Evolutionary conservation across 1,140 invertebrate genomes (phyloP).

Genomic region (Aphelinus certus): DNA sequence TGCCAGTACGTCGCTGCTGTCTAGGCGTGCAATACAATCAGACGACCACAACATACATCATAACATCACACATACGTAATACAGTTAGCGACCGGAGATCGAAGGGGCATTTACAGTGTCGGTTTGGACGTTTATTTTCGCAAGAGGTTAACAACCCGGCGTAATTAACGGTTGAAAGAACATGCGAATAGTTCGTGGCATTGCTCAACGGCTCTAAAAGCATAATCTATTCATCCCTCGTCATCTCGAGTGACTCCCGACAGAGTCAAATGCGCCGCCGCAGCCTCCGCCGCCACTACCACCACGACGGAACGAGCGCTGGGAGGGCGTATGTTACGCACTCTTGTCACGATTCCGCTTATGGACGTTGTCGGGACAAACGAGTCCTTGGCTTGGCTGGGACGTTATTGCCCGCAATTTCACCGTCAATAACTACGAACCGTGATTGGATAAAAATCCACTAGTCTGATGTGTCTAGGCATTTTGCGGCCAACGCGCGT

Average conservation of each 20-base stretch:
- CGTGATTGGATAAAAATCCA: constrained; percentile 7
- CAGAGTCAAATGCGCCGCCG: background rate
- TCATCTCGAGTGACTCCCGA: background rate
- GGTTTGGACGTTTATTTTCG: constrained; percentile 27
- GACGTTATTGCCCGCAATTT: no score
- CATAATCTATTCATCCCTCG: constrained; percentile 34
- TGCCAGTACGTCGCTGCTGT: no score
- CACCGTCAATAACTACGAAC: background rate
- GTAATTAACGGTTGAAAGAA: constrained; percentile 19
- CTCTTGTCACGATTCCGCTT: constrained; percentile 13
- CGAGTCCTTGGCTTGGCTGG: background rate
- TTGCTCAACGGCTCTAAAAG: constrained; percentile 20
- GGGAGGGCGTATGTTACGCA: constrained; percentile 2
- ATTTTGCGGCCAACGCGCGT: no score
- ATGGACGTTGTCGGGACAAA: constrained; percentile 13
- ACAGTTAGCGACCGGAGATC: constrained; percentile 6
- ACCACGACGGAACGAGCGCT: background rate
- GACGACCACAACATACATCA: constrained; percentile 15
- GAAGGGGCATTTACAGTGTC: background rate
- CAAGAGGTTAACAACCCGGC: constrained; percentile 27
- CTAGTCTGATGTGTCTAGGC: no score
- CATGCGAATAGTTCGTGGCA: background rate
- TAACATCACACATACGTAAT: constrained; percentile 8
- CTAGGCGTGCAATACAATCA: constrained; percentile 4
- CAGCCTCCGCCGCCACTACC: background rate